phyloP scores from a whole-genome alignment of 2,888 invertebrate species.

The Idaea straminata region DNA sequence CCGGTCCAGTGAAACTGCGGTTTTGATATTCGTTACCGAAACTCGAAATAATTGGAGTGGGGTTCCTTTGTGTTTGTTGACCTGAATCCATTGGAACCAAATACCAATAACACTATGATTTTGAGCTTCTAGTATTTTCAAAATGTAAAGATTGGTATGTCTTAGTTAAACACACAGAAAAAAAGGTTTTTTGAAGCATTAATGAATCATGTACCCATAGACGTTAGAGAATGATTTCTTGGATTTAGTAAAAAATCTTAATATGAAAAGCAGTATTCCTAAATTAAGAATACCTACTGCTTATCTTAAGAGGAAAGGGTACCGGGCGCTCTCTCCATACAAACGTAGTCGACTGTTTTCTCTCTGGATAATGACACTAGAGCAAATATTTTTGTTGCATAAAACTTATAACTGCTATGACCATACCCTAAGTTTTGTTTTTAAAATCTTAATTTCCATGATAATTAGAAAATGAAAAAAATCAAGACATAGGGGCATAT shows the following conservation, averaged over 20 bases:
- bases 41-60: slow-evolving; percentile 28
- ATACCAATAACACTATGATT: slow-evolving; percentile 13
- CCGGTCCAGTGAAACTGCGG: slow-evolving; percentile 46
- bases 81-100: slow-evolving; percentile 26
- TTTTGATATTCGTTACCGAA: slow-evolving; percentile 56
- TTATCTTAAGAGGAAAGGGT: too few relatives aligned
- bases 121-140: background rate
- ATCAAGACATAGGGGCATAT: too few relatives aligned
- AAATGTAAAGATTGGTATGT: background rate
- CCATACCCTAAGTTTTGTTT: too few relatives aligned
- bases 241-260: background rate
- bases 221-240: background rate
- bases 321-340: too few relatives aligned
- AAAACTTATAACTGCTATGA: too few relatives aligned
- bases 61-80: slow-evolving; percentile 40
- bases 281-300: too few relatives aligned
- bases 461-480: too few relatives aligned
- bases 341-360: too few relatives aligned
- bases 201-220: background rate
- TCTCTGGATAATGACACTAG: too few relatives aligned
- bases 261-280: too few relatives aligned
- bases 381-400: too few relatives aligned
- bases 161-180: background rate
- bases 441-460: too few relatives aligned
- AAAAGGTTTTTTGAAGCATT: background rate